Percentiles rank a stretch among this genome's conserved stretches.
phyloP scores from a whole-genome alignment of 2,888 invertebrate species.

The Sesia bembeciformis region DNA sequence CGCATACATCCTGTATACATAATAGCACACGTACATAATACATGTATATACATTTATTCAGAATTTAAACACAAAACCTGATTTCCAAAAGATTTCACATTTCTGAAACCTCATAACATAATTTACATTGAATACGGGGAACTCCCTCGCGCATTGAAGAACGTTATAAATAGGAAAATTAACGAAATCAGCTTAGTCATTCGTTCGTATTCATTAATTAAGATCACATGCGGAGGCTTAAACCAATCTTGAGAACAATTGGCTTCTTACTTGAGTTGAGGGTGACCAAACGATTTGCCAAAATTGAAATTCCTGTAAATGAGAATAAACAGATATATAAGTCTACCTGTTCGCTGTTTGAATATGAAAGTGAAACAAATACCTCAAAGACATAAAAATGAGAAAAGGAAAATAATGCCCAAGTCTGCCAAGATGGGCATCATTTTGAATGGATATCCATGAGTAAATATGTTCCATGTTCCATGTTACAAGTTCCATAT shows the following conservation, averaged over 20 bases:
- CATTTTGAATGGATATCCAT: too few species aligned
- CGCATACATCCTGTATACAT: too few species aligned
- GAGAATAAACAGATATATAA: too few species aligned
- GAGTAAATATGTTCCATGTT: too few species aligned
- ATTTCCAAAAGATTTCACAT: slow-evolving; percentile 1
- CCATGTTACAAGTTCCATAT: too few species aligned
- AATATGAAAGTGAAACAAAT: too few species aligned
- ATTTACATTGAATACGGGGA: slow-evolving; percentile 6
- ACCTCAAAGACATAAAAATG: too few species aligned
- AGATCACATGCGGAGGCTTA: slow-evolving; percentile 70
- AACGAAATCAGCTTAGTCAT: slow-evolving; percentile 64
- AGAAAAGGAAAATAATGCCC: too few species aligned
- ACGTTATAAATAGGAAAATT: slow-evolving; percentile 37
- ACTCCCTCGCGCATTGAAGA: neutral
- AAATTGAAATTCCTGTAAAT: neutral
- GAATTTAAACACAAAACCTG: neutral
- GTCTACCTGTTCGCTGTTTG: too few species aligned
- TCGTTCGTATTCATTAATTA: slow-evolving; percentile 71
- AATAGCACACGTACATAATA: too few species aligned
- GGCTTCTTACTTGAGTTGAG: slow-evolving; percentile 43
- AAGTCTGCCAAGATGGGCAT: too few species aligned
- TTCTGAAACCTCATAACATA: slow-evolving; percentile 4
- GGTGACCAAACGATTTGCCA: slow-evolving; percentile 17
- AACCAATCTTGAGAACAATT: slow-evolving; percentile 71
- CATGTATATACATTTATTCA: too few species aligned